Conservation (phyloP, 1,140 invertebrate genomes). For the Solen grandis region DNA sequence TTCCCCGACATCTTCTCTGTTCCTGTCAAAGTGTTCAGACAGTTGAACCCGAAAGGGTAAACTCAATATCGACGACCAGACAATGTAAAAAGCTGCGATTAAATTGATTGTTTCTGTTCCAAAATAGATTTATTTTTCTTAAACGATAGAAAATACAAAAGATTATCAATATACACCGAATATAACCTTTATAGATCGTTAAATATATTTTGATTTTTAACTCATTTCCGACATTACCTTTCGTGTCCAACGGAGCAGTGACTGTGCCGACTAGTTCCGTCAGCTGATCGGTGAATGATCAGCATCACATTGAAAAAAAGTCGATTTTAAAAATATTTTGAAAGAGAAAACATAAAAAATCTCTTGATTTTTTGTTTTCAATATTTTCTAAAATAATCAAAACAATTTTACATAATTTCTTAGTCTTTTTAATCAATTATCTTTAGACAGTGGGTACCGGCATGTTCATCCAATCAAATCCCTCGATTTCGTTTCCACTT, state of each 20-base stretch:
- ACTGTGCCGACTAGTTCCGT: slow-evolving; percentile 74
- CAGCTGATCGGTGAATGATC: slow-evolving; percentile 77
- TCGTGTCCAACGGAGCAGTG: slow-evolving; percentile 54
- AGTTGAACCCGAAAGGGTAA: slow-evolving; percentile 37
- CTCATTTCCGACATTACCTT: slow-evolving; percentile 45
- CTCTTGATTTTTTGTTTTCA: background rate
- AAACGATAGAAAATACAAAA: slow-evolving; percentile 1
- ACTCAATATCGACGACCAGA: no score
- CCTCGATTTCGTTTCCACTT: slow-evolving; percentile 48
- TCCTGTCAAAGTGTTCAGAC: slow-evolving; percentile 66
- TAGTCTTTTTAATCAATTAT: slow-evolving; percentile 18
- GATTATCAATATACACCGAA: background rate
- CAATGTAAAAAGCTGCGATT: no score
- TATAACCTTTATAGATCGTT: background rate
- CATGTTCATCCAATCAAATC: slow-evolving; percentile 70
- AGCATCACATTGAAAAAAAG: background rate
- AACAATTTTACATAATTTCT: background rate
- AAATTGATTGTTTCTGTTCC: no score
- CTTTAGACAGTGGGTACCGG: slow-evolving; percentile 60
- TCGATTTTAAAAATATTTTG: background rate
- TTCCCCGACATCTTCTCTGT: slow-evolving; percentile 80
- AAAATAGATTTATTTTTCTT: slow-evolving; percentile 13
- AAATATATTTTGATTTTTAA: background rate
- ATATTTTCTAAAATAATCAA: background rate
- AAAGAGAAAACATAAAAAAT: background rate